These are phyloP conservation scores for Euzetes globulus DNA, from an alignment of 2,888 invertebrate genomes.

Conservation along the genomic window DNA sequence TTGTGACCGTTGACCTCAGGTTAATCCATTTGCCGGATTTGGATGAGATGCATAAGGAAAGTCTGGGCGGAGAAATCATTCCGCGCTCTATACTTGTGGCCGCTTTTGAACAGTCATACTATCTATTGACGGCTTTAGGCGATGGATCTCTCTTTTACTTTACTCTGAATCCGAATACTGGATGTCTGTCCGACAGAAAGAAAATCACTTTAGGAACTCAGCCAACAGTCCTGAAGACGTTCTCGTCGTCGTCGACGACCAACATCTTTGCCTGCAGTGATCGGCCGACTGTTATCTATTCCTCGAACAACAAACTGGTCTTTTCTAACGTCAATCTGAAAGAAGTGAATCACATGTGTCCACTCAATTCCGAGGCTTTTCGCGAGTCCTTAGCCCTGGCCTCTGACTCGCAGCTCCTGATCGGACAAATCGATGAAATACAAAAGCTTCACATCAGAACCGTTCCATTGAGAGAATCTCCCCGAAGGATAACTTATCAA, in stretches of 20 bases:
- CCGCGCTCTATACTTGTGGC: constrained; percentile 92
- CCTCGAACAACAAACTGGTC: constrained; percentile 94
- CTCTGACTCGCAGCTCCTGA: constrained; percentile 78
- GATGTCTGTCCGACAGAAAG: constrained; percentile 75
- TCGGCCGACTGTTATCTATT: constrained; percentile 96
- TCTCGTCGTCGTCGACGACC: constrained; percentile 69
- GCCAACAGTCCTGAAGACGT: constrained; percentile 83
- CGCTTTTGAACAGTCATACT: constrained; percentile 82
- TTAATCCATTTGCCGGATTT: constrained; percentile 74
- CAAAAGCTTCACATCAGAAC: constrained; percentile 95
- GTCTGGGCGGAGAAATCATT: constrained; percentile 88
- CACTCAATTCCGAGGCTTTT: constrained; percentile 87
- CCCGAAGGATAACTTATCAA: constrained; percentile 87
- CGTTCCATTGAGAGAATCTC: constrained; percentile 88
- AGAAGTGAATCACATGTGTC: constrained; percentile 88
- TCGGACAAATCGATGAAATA: constrained; percentile 97
- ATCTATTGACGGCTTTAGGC: constrained; percentile 83
- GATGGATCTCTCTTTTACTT: constrained; percentile 98
- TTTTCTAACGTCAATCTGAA: constrained; percentile 75
- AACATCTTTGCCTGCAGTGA: constrained; percentile 99
- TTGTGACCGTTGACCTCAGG: constrained; percentile 45
- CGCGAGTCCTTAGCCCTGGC: constrained; percentile 82
- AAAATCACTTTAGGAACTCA: constrained; percentile 93
- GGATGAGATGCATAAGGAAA: constrained; percentile 72
- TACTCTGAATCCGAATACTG: constrained; percentile 65